Base-by-base conservation (phyloP, 2,888 invertebrate species). In the Furcula furcula region DNA sequence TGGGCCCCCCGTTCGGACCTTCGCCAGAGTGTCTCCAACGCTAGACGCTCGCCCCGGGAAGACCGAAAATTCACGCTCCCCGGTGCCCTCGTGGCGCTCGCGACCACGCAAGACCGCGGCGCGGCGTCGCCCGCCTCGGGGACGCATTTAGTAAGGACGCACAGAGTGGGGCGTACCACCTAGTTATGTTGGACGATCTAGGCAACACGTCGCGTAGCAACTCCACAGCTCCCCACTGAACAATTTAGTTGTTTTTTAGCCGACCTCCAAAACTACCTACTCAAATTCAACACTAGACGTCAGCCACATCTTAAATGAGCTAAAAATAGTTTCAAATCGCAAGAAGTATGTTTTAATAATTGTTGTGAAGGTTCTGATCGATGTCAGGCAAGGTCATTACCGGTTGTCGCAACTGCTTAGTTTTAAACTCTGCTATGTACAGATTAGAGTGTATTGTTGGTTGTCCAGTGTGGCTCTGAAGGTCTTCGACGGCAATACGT, bases 301-400 rank as follows among this genome's bases (percentile, higher is more conserved):
- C 23, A 26, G 4, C 13, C 25, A 13, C 13, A 13, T 25, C 25
- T 14, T 2, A 12, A 13, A 12, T 12, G n/a, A 5, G 4, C 10
- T 11, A 18, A 28, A 28, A 18, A 28, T 28, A 18, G 18, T 9
- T 18, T 19, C 41, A 28, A 30, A 49, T 53, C 40, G 41, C 44
- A 44, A 54, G 42, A 31, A 32, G 47, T 53, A 40, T 32, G 16
- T 38, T 58, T 49, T 53, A 50, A 57, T 59, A 67, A 58, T 48
- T 70, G 61, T n/a, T 75, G 72, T 67, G 70, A 75, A 79, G 76
- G 77, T 69, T 59, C 52, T 59, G 64, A 64, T 53, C 63, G 62
- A 68, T 72, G 69, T 59, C 60, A 54, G 47, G 57, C 76, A 83
- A 85, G 84, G 83, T 81, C 80, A 81, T 62, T 76, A 68, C 64